Conservation (phyloP, 2,113 vertebrate genomes). For the cat (Felis catus) region F.catus_Fca126_mat1.0 CM031416.1:69001501-69002000, state of each 20-base stretch:
- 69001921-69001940: not conserved
- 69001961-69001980: not conserved
- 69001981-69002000: not conserved
- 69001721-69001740: not conserved
- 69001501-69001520: not conserved
- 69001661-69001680: not conserved
- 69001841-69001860: not conserved
- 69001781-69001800: not conserved
- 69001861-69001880: not conserved
- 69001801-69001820: not conserved
- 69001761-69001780: not conserved
- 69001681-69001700: not conserved
- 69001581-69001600: not conserved
- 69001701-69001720: not conserved
- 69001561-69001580: not conserved
- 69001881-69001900: not conserved
- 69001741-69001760: not conserved
- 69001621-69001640: not conserved
- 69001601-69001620: not conserved
- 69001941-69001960: not conserved
- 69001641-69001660: not conserved
- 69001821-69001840: not conserved
- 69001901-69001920: not conserved
- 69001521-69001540: not conserved
- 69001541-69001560: not conserved